Evolutionary conservation across 2,888 invertebrate genomes (phyloP).

Genomic region (Lepidonotus clava): DNA sequence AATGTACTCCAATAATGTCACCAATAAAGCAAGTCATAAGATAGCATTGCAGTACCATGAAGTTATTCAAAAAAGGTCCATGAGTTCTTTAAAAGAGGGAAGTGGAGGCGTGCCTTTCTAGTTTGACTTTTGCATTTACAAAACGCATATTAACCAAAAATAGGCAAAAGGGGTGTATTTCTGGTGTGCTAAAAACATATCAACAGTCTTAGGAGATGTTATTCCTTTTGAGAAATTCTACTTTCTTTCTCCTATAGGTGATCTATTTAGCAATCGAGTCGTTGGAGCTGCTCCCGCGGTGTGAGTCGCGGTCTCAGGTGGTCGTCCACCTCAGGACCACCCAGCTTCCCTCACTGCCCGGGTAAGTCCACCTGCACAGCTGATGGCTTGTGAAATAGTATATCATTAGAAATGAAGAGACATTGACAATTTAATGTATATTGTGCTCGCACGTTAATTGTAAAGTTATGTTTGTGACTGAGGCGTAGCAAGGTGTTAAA

Average conservation of each 20-base stretch:
- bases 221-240: not conserved
- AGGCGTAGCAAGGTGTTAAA: not conserved
- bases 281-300: not conserved
- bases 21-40: not conserved
- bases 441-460: too few species aligned
- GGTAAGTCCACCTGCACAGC: too few species aligned
- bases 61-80: too few species aligned
- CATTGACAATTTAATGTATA: too few species aligned
- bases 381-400: not conserved
- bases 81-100: too few species aligned
- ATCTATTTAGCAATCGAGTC: not conserved
- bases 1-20: not conserved
- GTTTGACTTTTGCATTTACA: not conserved
- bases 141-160: not conserved
- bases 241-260: not conserved
- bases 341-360: not conserved
- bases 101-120: too few species aligned
- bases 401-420: not conserved
- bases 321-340: conserved; percentile 12
- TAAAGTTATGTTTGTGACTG: not conserved
- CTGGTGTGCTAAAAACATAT: not conserved
- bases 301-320: not conserved
- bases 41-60: too few species aligned
- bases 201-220: not conserved
- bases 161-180: not conserved